Evolutionary conservation across 1,140 invertebrate species (phyloP), one percentile per base, ranked within the genome.

Genomic region (Cydia strobilella): DNA sequence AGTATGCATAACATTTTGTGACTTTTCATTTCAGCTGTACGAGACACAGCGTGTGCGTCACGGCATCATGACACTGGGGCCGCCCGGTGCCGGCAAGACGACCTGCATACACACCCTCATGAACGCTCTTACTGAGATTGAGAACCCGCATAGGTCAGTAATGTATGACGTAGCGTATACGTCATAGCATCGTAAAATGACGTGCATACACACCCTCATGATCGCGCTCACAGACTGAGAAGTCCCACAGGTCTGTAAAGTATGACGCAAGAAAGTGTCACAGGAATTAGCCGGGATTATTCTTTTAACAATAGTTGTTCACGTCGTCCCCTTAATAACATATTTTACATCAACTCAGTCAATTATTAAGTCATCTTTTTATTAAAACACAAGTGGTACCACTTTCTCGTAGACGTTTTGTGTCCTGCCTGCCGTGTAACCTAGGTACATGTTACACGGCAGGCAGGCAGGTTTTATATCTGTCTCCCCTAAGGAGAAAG

Each of bases 1-100:
- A 18, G 23, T 20, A 10, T 20, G 0, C 1, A 20, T 20, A n/a
- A 59, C 18, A 59, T 18, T 62, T 15, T 27, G 15, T 31, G 13
- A 39, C 35, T 35, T 72, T 25, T 74, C 77, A 74, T 93, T 91
- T 2, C 88, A 99, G 95, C 92, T 99, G 63, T 99, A 98, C 86
- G 98, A 99, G 93, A 99, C 98, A 0, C 98, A 99, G 93, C 94
- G 97, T 84, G 98, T 99, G 0, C 95, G 98, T 35, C 98, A 99
- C 88, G 98, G 98, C 23, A 99, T 99, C 82, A 99, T 99, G 98
- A 97, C 97, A 0, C 91, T 99, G n/a, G 98, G 98, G 0, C 98
- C 98, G 3, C 96, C 96, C 62, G 98, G 98, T 9, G 97, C 98
- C n/a, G 98, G 98, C 0, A 99, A 99, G 93, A 98, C 98, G 0